Evolutionary conservation across 1,140 invertebrate genomes (phyloP).

Genomic region (Drosophila bocki): DNA sequence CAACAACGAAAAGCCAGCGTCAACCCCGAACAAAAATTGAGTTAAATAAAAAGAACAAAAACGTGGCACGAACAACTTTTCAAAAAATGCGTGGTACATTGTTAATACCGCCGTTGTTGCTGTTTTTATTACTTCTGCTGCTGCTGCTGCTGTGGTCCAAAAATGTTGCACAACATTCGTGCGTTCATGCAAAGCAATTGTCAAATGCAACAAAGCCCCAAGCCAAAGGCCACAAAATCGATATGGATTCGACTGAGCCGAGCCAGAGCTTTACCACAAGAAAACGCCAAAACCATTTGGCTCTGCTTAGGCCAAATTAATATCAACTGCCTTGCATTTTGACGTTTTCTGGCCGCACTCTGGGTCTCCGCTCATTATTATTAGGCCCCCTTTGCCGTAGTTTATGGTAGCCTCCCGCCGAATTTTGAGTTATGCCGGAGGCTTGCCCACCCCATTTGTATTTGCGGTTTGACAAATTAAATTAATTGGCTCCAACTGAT

Average conservation of each 20-base stretch:
- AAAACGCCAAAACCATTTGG: conserved; percentile 34
- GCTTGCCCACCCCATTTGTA: conserved; percentile 32
- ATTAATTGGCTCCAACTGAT: conserved; percentile 59
- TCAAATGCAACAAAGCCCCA: conserved; percentile 64
- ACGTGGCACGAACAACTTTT: conserved; percentile 62
- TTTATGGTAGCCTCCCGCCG: conserved; percentile 16
- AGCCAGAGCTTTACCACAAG: conserved; percentile 24
- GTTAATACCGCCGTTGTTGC: conserved; percentile 40
- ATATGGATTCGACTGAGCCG: conserved; percentile 51
- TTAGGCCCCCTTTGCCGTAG: conserved; percentile 15
- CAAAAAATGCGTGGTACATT: conserved; percentile 72
- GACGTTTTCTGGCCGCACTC: conserved; percentile 46
- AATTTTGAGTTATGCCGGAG: conserved; percentile 31
- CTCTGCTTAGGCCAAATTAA: conserved; percentile 49
- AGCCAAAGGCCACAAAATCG: conserved; percentile 69
- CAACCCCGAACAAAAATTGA: conserved; percentile 44
- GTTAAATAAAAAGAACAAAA: conserved; percentile 66
- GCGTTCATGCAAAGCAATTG: conserved; percentile 75
- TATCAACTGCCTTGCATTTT: conserved; percentile 47
- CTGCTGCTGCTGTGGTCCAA: conserved; percentile 24
- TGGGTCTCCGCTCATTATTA: conserved; percentile 16
- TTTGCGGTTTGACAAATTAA: conserved; percentile 62
- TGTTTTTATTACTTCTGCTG: conserved; percentile 9
- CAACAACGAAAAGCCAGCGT: conserved; percentile 12
- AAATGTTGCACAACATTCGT: conserved; percentile 65